These are phyloP conservation scores for Rhingia campestris DNA, from an alignment of 2,888 invertebrate genomes.

Conservation along the genomic window DNA sequence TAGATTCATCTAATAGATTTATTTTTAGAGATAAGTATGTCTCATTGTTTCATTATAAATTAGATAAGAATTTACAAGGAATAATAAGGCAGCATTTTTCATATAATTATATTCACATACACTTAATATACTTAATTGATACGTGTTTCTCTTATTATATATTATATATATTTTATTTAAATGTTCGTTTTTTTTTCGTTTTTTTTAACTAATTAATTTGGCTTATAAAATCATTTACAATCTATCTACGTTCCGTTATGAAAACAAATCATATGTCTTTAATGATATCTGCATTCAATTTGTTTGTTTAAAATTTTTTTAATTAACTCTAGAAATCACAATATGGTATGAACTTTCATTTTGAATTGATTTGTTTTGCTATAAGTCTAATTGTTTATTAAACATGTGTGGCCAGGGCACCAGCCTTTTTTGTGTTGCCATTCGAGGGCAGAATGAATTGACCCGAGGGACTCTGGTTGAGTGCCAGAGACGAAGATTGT, in stretches of 20 bases:
- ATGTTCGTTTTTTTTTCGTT: slow-evolving; percentile 70
- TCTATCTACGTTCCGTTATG: slow-evolving; percentile 72
- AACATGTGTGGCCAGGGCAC: slow-evolving; percentile 86
- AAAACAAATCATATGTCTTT: slow-evolving; percentile 67
- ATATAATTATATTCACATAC: slow-evolving; percentile 76
- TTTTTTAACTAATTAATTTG: slow-evolving; percentile 73
- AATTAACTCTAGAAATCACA: slow-evolving; percentile 83
- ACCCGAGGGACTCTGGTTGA: slow-evolving; percentile 85
- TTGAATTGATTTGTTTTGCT: slow-evolving; percentile 73
- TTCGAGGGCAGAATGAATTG: slow-evolving; percentile 83
- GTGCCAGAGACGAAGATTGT: slow-evolving; percentile 86
- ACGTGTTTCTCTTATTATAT: slow-evolving; percentile 64
- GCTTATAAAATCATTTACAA: slow-evolving; percentile 74
- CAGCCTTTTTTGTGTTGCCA: slow-evolving; percentile 82
- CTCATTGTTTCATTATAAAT: slow-evolving; percentile 76
- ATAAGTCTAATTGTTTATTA: slow-evolving; percentile 81
- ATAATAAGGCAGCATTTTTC: slow-evolving; percentile 80
- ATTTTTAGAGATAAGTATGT: slow-evolving; percentile 74
- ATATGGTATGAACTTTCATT: slow-evolving; percentile 78
- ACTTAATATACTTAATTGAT: slow-evolving; percentile 72
- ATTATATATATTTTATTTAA: slow-evolving; percentile 44
- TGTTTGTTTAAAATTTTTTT: slow-evolving; percentile 69
- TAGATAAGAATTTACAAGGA: slow-evolving; percentile 79
- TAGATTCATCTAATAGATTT: slow-evolving; percentile 74
- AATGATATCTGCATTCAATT: slow-evolving; percentile 60